phyloP scores from a whole-genome alignment of 1,140 invertebrate genomes.

The Trypoxylus dichotomus region DNA sequence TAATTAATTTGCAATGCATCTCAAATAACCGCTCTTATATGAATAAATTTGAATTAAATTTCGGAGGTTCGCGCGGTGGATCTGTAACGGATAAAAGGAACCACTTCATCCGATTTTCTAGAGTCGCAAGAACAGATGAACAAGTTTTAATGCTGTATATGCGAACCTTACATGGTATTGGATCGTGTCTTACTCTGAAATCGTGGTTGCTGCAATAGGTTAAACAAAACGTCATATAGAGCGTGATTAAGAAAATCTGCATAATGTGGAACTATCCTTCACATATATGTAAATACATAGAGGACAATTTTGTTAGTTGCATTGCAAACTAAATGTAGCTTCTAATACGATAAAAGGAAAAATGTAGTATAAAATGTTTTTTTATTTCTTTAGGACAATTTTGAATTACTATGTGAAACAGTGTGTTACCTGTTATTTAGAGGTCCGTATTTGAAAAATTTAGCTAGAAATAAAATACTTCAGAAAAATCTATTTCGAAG shows the following conservation, averaged over 20 bases:
- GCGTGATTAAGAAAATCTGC: not conserved
- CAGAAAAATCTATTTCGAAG: too few relatives aligned
- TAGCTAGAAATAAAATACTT: too few relatives aligned
- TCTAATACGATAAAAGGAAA: too few relatives aligned
- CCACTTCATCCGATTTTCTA: not conserved
- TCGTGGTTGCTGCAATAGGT: constrained; percentile 5
- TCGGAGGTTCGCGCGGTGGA: not conserved
- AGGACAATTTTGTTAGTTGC: too few relatives aligned
- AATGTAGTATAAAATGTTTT: too few relatives aligned
- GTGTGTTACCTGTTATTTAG: too few relatives aligned
- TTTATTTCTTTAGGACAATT: too few relatives aligned
- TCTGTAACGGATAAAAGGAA: not conserved
- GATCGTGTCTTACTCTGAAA: not conserved
- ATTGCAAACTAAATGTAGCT: too few relatives aligned
- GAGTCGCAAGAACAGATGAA: not conserved
- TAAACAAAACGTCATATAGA: not conserved
- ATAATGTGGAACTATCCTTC: too few relatives aligned
- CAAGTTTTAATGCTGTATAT: not conserved
- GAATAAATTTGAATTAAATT: constrained; percentile 22
- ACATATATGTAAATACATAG: too few relatives aligned
- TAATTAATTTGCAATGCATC: constrained; percentile 33
- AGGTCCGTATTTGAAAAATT: too few relatives aligned
- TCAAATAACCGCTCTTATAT: constrained; percentile 4
- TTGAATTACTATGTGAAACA: too few relatives aligned
- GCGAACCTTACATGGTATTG: not conserved